Conservation (phyloP, 2,797 vertebrate species). For the Galagoides demidoff region DNA sequence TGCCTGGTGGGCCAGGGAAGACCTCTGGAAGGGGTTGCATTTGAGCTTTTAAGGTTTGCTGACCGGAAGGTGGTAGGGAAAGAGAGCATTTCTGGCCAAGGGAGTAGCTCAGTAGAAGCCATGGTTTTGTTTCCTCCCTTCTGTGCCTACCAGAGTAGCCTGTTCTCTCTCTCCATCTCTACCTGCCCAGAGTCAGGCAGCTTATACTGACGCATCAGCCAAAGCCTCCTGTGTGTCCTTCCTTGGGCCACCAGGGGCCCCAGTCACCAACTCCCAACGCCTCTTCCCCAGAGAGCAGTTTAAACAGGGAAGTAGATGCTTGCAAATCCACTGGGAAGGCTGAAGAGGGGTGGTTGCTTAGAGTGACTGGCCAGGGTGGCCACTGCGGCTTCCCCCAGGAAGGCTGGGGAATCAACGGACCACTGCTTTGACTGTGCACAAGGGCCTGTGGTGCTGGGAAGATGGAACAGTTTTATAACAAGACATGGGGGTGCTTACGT, state of each 20-base stretch:
- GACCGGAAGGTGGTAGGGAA: no score
- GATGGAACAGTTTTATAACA: background rate
- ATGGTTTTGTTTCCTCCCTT: background rate
- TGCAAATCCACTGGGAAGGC: background rate
- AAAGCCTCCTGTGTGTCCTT: no score
- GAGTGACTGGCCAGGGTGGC: background rate
- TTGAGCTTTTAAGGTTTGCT: background rate
- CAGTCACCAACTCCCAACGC: background rate
- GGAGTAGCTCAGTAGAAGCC: background rate
- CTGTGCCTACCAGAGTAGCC: no score
- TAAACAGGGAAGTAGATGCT: background rate
- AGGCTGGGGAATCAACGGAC: background rate
- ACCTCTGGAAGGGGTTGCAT: background rate
- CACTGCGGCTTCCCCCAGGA: background rate
- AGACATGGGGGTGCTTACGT: rapidly evolving
- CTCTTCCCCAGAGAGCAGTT: background rate
- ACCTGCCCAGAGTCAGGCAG: background rate
- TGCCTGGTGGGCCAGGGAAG: background rate
- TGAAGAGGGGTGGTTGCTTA: background rate
- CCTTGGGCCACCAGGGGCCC: background rate
- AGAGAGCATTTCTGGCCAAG: background rate
- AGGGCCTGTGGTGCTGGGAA: background rate
- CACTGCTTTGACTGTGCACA: background rate
- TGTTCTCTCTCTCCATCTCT: background rate
- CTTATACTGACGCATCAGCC: background rate